Base-by-base conservation (phyloP, 2,797 vertebrate species). In the Argentina silus region DNA sequence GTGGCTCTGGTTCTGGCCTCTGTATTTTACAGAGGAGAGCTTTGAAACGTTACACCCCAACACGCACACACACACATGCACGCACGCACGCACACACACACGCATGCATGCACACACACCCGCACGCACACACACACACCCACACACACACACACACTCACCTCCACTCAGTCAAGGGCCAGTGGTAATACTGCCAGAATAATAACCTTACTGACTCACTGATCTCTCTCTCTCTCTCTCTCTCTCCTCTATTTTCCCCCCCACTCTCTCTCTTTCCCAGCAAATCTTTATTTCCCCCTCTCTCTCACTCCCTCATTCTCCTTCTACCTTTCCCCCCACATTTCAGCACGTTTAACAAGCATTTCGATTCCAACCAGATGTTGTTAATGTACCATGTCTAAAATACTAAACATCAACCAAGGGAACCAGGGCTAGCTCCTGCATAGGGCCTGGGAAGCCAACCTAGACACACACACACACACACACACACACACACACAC, bases 361-460 rank as follows among this genome's bases (percentile, higher is more conserved):
- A 93, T 94, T 94, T 91, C 94, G 93, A 95, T 94, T 92, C 94
- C 94, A 94, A 94, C 93, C 94, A 95, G 94, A 95, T 95, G 94
- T 92, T 86, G 92, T 94, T 94, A 94, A 95, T 95, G 93, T 94
- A 94, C 89, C 94, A 93, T 95, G 94, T 94, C 93, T 94, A 93
- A 94, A 94, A 94, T 93, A 93, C 93, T 94, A 94, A 95, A 94
- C 94, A 95, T 94, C 92, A 93, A 93, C 90, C 92, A 87, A 76
- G 89, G 75, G 75, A 87, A 90, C 83, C 82, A 86, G 84, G 86
- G 84, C 90, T 90, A 87, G 88, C 89, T 90, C 87, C 89, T 92
- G 91, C 87, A 88, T 89, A 88, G 88, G 89, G 90, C 87, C 92
- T 92, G 90, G 88, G 91, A 93, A 93, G 84, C 90, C 81, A 86